These are phyloP conservation scores for Lasioglossum calceatum DNA, from an alignment of 2,888 invertebrate genomes.

Conservation along the genomic window DNA sequence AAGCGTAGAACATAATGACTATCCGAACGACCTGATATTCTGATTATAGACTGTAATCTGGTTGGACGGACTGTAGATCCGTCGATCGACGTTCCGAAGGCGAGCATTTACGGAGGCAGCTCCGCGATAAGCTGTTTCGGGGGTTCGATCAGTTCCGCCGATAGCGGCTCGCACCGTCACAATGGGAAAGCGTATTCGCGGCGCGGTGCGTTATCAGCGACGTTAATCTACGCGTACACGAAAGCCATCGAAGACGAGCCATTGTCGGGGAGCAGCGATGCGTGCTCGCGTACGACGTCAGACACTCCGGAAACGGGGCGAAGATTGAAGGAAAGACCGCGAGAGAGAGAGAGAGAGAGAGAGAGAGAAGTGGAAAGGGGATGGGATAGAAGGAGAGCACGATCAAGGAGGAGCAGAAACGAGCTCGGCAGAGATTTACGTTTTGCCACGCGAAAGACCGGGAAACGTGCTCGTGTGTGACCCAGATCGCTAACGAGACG, in stretches of 20 bases:
- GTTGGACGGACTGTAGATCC: too few species aligned
- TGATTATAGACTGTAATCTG: too few species aligned
- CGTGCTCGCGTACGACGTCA: slow-evolving; percentile 65
- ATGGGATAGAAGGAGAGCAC: slow-evolving; percentile 39
- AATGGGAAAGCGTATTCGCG: slow-evolving; percentile 43
- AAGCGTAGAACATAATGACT: too few species aligned
- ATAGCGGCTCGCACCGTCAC: slow-evolving; percentile 33
- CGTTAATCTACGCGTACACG: slow-evolving; percentile 58
- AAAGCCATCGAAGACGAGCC: slow-evolving; percentile 58
- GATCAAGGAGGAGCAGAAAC: slow-evolving; percentile 33
- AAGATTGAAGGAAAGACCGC: slow-evolving; percentile 40
- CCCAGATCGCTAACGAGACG: slow-evolving; percentile 61
- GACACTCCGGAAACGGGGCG: slow-evolving; percentile 56
- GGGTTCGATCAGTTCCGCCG: slow-evolving; percentile 1
- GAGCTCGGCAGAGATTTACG: slow-evolving; percentile 45
- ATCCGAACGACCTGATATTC: too few species aligned
- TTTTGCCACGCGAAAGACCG: slow-evolving; percentile 37
- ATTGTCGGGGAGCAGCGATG: slow-evolving; percentile 73
- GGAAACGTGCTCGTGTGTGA: slow-evolving; percentile 54
- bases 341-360: not conserved
- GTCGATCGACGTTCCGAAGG: not conserved
- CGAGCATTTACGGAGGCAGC: not conserved
- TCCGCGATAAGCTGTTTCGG: not conserved
- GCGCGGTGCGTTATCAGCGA: slow-evolving; percentile 56
- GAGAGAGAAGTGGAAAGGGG: not conserved